Evolutionary conservation across 2,888 invertebrate genomes (phyloP).

Genomic region (Sesia bembeciformis): DNA sequence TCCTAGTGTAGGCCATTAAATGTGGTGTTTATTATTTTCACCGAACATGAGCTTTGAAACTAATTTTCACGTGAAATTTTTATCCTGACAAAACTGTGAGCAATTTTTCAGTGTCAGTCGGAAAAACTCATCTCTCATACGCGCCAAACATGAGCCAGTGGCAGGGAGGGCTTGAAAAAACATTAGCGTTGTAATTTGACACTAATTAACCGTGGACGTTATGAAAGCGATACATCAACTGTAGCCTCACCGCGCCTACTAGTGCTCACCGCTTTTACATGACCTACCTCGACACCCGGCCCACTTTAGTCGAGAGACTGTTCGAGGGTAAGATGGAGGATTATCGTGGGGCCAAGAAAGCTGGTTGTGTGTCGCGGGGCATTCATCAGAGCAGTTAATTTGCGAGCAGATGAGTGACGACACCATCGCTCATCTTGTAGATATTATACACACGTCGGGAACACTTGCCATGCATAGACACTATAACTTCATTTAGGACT

Average conservation of each 20-base stretch:
- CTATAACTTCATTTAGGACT: background rate
- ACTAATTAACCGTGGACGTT: conserved; percentile 62
- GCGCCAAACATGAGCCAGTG: background rate
- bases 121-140: conserved; percentile 10
- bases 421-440: conserved; percentile 64
- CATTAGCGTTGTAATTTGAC: conserved; percentile 59
- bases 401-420: conserved; percentile 63
- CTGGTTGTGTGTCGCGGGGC: conserved; percentile 40
- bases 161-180: conserved; percentile 29
- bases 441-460: conserved; percentile 38
- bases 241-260: conserved; percentile 46
- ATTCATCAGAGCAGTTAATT: conserved; percentile 71
- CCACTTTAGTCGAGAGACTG: conserved; percentile 10
- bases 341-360: conserved; percentile 21
- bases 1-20: too few species aligned
- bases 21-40: too few species aligned
- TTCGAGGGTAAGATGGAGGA: conserved; percentile 10
- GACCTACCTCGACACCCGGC: conserved; percentile 19
- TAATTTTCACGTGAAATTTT: too few species aligned
- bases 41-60: too few species aligned
- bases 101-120: conserved; percentile 5
- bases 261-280: conserved; percentile 23
- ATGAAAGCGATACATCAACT: conserved; percentile 64
- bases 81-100: background rate
- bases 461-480: conserved; percentile 27